Conservation (phyloP, 2,113 vertebrate genomes). For the Eidolon helvum region DNA sequence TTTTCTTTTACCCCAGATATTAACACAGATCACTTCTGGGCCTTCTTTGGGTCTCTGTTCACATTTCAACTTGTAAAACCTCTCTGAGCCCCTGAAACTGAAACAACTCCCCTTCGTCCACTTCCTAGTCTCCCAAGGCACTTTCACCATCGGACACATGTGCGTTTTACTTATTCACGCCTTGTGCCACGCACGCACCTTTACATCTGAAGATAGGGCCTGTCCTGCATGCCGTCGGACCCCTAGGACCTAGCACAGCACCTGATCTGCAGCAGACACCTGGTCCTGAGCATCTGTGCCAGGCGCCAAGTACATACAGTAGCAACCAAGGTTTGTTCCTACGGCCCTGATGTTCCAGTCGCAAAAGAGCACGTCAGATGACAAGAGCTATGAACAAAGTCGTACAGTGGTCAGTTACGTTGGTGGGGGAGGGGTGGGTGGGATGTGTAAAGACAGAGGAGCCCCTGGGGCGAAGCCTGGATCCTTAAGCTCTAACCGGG, state of each 20-base stretch:
- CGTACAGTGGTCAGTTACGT: accelerated
- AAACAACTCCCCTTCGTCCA: accelerated
- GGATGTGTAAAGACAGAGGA: too few species aligned
- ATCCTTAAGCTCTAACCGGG: too few species aligned
- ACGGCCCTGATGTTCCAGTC: accelerated
- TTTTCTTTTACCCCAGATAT: neutral
- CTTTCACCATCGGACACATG: accelerated
- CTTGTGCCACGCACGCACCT: accelerated
- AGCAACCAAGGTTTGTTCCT: neutral
- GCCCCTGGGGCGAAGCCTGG: neutral
- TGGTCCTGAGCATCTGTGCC: accelerated
- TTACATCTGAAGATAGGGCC: accelerated
- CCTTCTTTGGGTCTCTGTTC: neutral
- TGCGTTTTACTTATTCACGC: neutral
- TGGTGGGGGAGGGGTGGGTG: too few species aligned
- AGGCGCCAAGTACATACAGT: accelerated
- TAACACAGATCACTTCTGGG: neutral
- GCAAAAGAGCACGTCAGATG: accelerated
- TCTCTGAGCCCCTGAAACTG: neutral
- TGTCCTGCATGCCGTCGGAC: accelerated
- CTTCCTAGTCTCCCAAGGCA: accelerated
- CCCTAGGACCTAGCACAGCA: neutral
- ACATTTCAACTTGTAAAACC: neutral
- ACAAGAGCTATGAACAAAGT: neutral
- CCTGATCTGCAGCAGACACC: accelerated